Evolutionary conservation across 1,140 invertebrate genomes (phyloP).

Genomic region (Penaeus chinensis): DNA sequence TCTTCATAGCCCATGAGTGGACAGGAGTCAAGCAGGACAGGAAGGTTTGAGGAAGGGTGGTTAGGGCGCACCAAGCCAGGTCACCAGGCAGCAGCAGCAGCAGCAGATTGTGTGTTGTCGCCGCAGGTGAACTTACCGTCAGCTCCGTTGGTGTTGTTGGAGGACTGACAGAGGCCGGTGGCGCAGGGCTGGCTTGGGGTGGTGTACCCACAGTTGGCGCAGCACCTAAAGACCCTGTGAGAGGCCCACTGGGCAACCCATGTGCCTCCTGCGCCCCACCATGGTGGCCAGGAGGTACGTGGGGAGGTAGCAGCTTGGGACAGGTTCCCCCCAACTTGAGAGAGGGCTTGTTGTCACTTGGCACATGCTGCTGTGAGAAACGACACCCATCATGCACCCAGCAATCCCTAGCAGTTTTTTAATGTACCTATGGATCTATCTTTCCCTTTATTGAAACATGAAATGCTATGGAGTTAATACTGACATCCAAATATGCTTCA

Average conservation of each 20-base stretch:
- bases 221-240: slow-evolving; percentile 47
- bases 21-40: slow-evolving; percentile 37
- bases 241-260: slow-evolving; percentile 56
- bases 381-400: slow-evolving; percentile 54
- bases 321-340: slow-evolving; percentile 50
- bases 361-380: slow-evolving; percentile 58
- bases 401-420: slow-evolving; percentile 15
- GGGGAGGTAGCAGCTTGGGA: slow-evolving; percentile 41
- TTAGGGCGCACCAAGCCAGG: slow-evolving; percentile 37
- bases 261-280: slow-evolving; percentile 47
- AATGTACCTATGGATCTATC: neutral
- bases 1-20: slow-evolving; percentile 10
- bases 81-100: slow-evolving; percentile 37
- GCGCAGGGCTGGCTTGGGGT: slow-evolving; percentile 54
- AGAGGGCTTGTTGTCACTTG: slow-evolving; percentile 55
- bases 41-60: slow-evolving; percentile 24
- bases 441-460: no score
- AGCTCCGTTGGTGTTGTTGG: slow-evolving; percentile 54
- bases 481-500: neutral
- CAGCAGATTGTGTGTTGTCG: slow-evolving; percentile 24
- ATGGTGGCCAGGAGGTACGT: slow-evolving; percentile 46
- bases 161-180: slow-evolving; percentile 57
- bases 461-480: no score
- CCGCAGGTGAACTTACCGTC: slow-evolving; percentile 51
- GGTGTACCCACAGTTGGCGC: slow-evolving; percentile 51